Evolutionary conservation across 2,888 invertebrate genomes (phyloP), one percentile per base, ranked within the genome.

Genomic region (Drosophila subsilvestris): DNA sequence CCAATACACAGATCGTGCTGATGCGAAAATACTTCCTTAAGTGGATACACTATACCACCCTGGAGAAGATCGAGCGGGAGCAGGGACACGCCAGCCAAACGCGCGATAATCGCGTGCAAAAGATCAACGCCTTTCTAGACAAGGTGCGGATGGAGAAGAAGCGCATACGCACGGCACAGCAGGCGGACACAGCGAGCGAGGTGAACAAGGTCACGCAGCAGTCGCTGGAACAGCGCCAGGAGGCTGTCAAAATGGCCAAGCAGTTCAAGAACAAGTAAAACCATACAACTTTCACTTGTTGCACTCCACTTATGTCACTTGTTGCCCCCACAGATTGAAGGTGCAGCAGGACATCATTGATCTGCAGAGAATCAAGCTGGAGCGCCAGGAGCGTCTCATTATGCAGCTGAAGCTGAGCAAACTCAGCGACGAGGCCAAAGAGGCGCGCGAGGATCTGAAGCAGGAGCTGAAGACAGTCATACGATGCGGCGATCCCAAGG

Each of bases 261-360:
- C 91, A 91, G 62, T 91, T 91, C 60, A 89, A 92, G 71, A 92
- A 90, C 32, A 92, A 92, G 92, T 92, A 82, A 73, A 86, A 74
- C 18, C 7, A 20, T n/a, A 42, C 44, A 45, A 18, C 6, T 9
- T 22, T 25, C 1, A 8, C 10, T 0, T 8, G 10, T n/a, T 48
- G 0, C 12, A 29, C 1, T 18, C n/a, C 8, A 9, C 27, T 48
- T 8, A 32, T 3, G 1, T 14, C 18, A 2, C n/a, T 18, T 27
- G 8, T 27, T 27, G 8, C 9, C 1, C 1, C 18, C 14, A 7
- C 75, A 94, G 95, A 79, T 94, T 94, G 70, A 94, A 94, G 90
- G 93, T 95, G 10, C 96, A 96, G 89, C 95, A 95, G 88, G 94
- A 94, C 76, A 95, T 96, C 48, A 96, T 96, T 66, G 94, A 95